phyloP scores from a whole-genome alignment of 2,888 invertebrate species.

The Villa cingulata region DNA sequence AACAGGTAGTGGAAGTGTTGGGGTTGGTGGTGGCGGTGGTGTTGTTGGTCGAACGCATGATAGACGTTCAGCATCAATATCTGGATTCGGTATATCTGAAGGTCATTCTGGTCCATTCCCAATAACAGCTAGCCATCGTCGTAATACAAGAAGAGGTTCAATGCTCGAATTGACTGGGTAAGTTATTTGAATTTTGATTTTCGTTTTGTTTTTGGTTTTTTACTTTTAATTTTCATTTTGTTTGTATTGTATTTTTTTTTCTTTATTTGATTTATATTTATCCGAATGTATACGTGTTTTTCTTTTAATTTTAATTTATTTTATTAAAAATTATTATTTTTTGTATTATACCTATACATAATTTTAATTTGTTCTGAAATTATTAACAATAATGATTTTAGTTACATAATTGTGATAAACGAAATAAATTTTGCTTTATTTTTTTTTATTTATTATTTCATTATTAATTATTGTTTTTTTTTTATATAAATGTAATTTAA shows the following conservation, averaged over 20 bases:
- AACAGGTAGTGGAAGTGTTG: conserved; percentile 16
- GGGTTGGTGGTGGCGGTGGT: conserved; percentile 17
- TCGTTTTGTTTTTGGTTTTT: conserved; percentile 1
- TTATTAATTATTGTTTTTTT: too few species aligned
- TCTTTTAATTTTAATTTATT: not conserved
- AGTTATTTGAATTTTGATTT: conserved; percentile 24
- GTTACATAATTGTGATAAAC: too few species aligned
- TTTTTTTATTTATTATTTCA: too few species aligned
- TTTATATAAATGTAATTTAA: too few species aligned
- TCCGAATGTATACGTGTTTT: not conserved
- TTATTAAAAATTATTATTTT: not conserved
- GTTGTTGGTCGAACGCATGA: conserved; percentile 50
- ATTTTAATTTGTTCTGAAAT: not conserved
- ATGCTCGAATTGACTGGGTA: conserved; percentile 71
- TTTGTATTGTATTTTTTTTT: not conserved
- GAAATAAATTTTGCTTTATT: too few species aligned
- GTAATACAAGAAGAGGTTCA: conserved; percentile 61
- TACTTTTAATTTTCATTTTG: conserved; percentile 9
- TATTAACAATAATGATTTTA: too few species aligned
- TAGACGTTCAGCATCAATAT: conserved; percentile 14
- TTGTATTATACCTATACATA: not conserved
- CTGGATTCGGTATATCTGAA: conserved; percentile 23
- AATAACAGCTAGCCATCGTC: conserved; percentile 51
- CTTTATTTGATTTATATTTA: not conserved
- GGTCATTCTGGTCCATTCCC: conserved; percentile 48